Conservation (phyloP, 1,140 invertebrate genomes). For the Wasmannia auropunctata region DNA sequence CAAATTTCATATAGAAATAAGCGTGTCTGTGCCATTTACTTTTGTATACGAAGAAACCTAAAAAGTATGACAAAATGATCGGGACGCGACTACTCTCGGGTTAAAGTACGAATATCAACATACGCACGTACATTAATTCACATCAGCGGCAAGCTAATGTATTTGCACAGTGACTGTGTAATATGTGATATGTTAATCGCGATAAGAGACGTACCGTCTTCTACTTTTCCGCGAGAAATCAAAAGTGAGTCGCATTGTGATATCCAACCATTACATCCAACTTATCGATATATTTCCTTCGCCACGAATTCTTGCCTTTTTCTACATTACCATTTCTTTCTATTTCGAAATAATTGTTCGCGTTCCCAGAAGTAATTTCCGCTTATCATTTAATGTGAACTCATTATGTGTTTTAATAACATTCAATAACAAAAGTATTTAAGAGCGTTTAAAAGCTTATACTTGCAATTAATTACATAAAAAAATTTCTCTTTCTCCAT, state of each 20-base stretch:
- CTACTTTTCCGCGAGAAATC: background rate
- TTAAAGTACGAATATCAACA: background rate
- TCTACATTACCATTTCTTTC: background rate
- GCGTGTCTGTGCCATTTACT: too few relatives aligned
- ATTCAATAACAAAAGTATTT: background rate
- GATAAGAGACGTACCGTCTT: background rate
- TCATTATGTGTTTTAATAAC: background rate
- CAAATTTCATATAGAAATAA: too few relatives aligned
- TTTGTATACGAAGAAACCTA: too few relatives aligned
- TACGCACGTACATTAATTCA: background rate
- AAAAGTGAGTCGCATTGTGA: background rate
- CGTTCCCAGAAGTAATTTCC: background rate
- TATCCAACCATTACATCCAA: background rate
- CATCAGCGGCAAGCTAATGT: background rate
- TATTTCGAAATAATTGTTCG: background rate
- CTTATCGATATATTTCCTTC: background rate
- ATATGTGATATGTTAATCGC: conserved; percentile 47
- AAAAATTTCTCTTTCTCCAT: background rate
- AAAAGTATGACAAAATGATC: too few relatives aligned
- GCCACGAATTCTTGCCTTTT: background rate
- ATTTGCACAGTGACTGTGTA: background rate
- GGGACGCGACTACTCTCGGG: too few relatives aligned
- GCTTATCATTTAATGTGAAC: background rate
- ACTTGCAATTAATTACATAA: background rate
- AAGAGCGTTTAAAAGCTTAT: background rate